Conservation (phyloP, 2,113 vertebrate species). For the pig (Sus scrofa) region T2T-Sscrofa CM000812.6:194918001-194918500, state of each 20-base stretch:
- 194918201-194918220: conserved; percentile 33
- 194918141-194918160: not conserved
- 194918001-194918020: conserved; percentile 87
- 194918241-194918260: not conserved
- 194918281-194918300: not conserved
- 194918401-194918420: not conserved
- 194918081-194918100: not conserved
- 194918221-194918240: conserved; percentile 12
- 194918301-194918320: not conserved
- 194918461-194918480: conserved; percentile 25
- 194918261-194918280: not conserved
- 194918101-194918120: conserved; percentile 4
- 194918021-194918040: conserved; percentile 68
- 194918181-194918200: conserved; percentile 16
- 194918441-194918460: not conserved
- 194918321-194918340: not conserved
- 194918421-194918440: not conserved
- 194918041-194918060: not conserved
- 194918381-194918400: not conserved
- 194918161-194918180: conserved; percentile 27
- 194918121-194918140: conserved; percentile 55
- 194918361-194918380: not conserved
- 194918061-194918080: not conserved
- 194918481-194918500: conserved; percentile 7
- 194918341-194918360: not conserved